phyloP scores from a whole-genome alignment of 2,797 vertebrate genomes.

The Artibeus lituratus region DNA sequence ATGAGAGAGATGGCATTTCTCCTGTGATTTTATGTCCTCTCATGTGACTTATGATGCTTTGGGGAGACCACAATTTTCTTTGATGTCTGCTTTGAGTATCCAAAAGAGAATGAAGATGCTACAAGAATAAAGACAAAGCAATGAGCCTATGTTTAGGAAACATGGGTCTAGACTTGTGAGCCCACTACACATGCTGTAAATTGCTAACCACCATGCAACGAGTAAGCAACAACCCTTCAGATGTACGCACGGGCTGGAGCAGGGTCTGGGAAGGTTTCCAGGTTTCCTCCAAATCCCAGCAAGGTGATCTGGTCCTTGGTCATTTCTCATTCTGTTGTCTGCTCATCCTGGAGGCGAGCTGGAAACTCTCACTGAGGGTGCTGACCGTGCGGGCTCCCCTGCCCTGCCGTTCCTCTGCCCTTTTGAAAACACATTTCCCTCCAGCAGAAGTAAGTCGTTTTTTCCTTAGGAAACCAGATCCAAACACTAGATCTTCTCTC shows the following conservation, averaged over 20 bases:
- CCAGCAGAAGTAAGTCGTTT: background rate
- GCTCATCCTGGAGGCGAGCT: background rate
- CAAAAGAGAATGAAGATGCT: background rate
- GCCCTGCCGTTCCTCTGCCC: background rate
- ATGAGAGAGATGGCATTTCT: background rate
- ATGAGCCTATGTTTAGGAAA: background rate
- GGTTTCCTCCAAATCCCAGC: background rate
- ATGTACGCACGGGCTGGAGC: background rate
- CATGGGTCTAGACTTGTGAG: background rate
- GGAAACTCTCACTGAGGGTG: background rate
- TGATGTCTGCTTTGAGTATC: background rate
- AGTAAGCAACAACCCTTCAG: background rate
- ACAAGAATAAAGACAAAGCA: background rate
- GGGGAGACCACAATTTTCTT: background rate
- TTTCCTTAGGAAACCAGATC: constrained; percentile 48
- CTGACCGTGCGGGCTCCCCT: background rate
- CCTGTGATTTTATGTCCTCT: background rate
- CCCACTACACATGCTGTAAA: background rate
- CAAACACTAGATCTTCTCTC: constrained; percentile 52
- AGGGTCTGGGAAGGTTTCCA: background rate
- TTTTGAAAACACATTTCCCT: constrained; percentile 29
- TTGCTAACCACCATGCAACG: background rate
- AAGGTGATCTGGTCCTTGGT: background rate
- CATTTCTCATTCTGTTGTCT: constrained; percentile 24
- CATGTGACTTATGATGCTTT: background rate